These are phyloP conservation scores for Congeria kusceri DNA, from an alignment of 2,888 invertebrate genomes.

Conservation along the genomic window DNA sequence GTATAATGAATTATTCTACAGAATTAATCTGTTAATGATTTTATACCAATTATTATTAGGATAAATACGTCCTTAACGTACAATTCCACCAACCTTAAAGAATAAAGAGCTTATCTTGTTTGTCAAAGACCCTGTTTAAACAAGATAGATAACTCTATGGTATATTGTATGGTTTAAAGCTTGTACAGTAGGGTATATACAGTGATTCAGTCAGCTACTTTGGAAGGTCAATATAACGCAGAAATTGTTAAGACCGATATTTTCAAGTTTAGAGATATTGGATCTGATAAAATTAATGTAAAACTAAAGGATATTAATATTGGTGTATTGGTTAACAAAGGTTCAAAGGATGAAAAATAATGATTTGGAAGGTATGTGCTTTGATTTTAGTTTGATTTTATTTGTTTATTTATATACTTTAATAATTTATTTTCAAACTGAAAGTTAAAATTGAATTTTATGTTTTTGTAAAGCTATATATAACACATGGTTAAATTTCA, in stretches of 20 bases:
- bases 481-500: no score
- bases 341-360: slow-evolving; percentile 30
- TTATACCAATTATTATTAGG: no score
- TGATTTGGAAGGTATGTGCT: slow-evolving; percentile 25
- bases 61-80: no score
- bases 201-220: neutral
- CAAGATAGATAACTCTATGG: slow-evolving; percentile 44
- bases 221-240: neutral
- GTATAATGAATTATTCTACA: no score
- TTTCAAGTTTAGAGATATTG: no score
- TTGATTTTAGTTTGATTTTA: neutral
- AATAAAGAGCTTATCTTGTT: slow-evolving; percentile 1
- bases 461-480: no score
- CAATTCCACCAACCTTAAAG: neutral
- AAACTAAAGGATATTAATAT: no score
- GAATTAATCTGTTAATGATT: no score
- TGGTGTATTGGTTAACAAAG: slow-evolving; percentile 1
- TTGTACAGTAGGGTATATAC: no score
- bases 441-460: neutral
- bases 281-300: no score
- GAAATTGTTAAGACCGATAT: neutral
- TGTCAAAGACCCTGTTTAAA: slow-evolving; percentile 28
- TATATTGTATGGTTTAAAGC: slow-evolving; percentile 2
- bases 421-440: neutral
- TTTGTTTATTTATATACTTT: neutral